phyloP scores from a whole-genome alignment of 2,113 vertebrate genomes.

The Uropsilus gracilis region DNA sequence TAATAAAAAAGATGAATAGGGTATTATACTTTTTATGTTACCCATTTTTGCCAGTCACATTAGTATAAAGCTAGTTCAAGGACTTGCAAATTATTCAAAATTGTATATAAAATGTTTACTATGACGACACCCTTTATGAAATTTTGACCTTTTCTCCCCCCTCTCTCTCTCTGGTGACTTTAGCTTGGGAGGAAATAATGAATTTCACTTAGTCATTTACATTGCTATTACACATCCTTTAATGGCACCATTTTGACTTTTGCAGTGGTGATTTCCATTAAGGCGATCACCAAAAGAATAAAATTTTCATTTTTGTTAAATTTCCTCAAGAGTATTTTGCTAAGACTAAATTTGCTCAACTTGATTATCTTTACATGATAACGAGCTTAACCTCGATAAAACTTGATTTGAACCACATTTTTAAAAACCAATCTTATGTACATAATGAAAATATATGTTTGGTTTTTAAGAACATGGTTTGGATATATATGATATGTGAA shows the following conservation, averaged over 20 bases:
- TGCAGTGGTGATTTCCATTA: background rate
- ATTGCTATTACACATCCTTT: background rate
- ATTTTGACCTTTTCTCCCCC: constrained; percentile 26
- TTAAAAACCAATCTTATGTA: too few relatives aligned
- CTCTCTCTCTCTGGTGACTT: background rate
- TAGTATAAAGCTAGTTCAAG: constrained; percentile 42
- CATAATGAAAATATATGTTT: background rate
- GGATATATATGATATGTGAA: background rate
- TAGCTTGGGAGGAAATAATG: constrained; percentile 38
- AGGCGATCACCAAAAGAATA: background rate
- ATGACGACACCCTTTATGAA: background rate
- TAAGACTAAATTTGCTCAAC: background rate
- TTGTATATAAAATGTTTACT: constrained; percentile 50
- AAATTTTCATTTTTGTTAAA: background rate
- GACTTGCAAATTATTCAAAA: constrained; percentile 29
- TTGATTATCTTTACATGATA: background rate
- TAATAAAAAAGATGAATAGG: constrained; percentile 54
- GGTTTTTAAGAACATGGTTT: background rate
- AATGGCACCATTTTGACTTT: constrained; percentile 38
- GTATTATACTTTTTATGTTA: background rate
- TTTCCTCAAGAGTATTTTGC: background rate
- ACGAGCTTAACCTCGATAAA: background rate
- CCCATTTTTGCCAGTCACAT: constrained; percentile 27
- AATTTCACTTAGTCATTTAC: constrained; percentile 25
- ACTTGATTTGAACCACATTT: background rate